Percentiles rank a stretch among this genome's conserved stretches.
Evolutionary conservation across 2,113 vertebrate genomes (phyloP).

Genomic region (Pterocles burchelli): DNA sequence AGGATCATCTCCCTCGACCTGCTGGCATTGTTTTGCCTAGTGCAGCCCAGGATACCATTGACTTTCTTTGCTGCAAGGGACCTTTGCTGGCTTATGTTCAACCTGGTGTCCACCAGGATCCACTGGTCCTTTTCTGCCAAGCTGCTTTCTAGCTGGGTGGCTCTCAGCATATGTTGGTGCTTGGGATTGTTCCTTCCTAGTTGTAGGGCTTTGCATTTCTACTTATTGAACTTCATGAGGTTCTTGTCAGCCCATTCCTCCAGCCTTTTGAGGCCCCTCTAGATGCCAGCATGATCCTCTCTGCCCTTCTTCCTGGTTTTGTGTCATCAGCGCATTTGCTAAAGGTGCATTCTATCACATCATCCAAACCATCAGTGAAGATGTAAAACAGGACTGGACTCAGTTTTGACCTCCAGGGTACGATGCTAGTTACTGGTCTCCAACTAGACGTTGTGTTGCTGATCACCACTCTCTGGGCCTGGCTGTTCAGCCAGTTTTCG

Average conservation of each 20-base stretch:
- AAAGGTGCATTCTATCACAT: background rate
- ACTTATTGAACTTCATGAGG: background rate
- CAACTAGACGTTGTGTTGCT: too few species aligned
- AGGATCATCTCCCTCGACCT: too few species aligned
- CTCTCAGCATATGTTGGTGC: background rate
- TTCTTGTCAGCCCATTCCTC: too few species aligned
- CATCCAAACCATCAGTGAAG: background rate
- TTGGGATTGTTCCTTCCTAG: background rate
- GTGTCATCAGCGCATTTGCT: too few species aligned
- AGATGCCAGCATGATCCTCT: too few species aligned
- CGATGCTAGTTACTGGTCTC: too few species aligned
- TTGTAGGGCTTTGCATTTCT: background rate
- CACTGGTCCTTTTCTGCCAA: background rate
- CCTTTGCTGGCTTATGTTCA: background rate
- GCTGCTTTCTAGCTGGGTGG: background rate
- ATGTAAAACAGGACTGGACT: background rate
- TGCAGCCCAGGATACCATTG: background rate
- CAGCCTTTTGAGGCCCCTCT: too few species aligned
- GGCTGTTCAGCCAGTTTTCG: background rate
- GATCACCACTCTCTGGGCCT: background rate
- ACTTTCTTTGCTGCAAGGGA: background rate
- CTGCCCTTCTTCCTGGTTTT: too few species aligned
- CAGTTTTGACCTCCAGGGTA: background rate
- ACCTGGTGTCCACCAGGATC: background rate
- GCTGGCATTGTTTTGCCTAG: background rate